Evolutionary conservation across 2,797 vertebrate genomes (phyloP), one percentile per base, ranked within the genome.

Genomic region (Saguinus oedipus): DNA sequence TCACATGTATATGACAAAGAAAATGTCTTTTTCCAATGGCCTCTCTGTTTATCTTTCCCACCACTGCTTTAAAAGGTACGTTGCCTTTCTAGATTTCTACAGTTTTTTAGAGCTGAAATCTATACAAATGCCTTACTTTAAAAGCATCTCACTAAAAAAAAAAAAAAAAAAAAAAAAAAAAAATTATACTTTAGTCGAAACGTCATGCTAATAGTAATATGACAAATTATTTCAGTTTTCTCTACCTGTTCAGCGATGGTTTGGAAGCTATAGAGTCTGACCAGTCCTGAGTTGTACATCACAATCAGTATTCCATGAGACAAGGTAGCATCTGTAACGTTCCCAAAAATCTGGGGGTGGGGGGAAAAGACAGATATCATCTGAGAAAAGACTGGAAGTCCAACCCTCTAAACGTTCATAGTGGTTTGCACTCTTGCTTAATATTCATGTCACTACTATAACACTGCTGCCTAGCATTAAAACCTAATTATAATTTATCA

Each of bases 181-280:
- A 82, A 88, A 76, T 19, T 24, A 39, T 12, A 85, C 20, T 83
- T 84, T 17, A 84, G 48, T 30, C 3, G 57, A 95, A 94, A 95
- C 7, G 26, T 95, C 88, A 83, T 48, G 61, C 70, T 87, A 95
- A 94, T 55, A 83, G 87, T 39, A 95, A 53, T 74, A 57, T 14
- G 30, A 68, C 92, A 97, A 96, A 90, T 33, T 90, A 90, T 33
- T 92, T 42, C 0, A 0, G 22, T 70, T 90, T 97, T 95, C 36
- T 55, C 97, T 98, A 99, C 99, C 99, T 99, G 99, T 95, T 99
- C 98, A 72, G 99, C 88, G 98, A 99, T 99, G 97, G 99, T 98
- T 97, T 99, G 99, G 98, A 99, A 99, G 98, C 99, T 99, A 98
- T 99, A 99, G 33, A 99, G 98, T 97, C 98, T 99, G 96, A 99